Evolutionary conservation across 2,888 invertebrate species (phyloP), one percentile per base, ranked within the genome.

Genomic region (Xiphydria camelus): DNA sequence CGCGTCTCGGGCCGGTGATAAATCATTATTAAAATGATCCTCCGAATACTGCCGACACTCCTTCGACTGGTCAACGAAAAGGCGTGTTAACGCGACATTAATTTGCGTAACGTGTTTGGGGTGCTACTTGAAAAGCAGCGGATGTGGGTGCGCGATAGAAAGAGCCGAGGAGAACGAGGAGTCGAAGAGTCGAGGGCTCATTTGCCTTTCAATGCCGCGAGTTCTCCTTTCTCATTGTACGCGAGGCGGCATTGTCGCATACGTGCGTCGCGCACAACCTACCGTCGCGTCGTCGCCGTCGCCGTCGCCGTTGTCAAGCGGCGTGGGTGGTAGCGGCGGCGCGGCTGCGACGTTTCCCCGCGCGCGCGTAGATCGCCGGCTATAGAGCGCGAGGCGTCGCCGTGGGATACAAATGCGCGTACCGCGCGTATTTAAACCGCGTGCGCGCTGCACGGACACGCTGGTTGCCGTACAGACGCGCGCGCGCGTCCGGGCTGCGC

Each of bases 61-160:
- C 48, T 49, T 51, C 31, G 34, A 49, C 49, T 53, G 53, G 50
- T 53, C 47, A 50, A 51, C 50, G 38, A 46, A 42, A 41, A 41
- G 40, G 44, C 52, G 48, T 55, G 53, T 62, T 55, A 53, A 53
- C 62, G 49, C 53, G 56, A 56, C 64, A 58, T 62, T 62, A 62
- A 62, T 62, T 62, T 62, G 62, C 62, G 62, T 64, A 62, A 62
- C 61, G 62, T 64, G 48, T 64, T 62, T 58, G 55, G 62, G 64
- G 57, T 59, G 57, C 57, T 55, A 43, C 49, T 50, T 60, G 58
- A 62, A 59, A 60, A 50, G 53, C 58, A 51, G 39, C 60, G 62
- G 64, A 64, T 62, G 62, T 64, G 60, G 60, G 57, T 58, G 57
- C 60, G 58, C 56, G 50, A 59, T 54, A 54, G 62, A 64, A 62